A percentile compares a stretch with the other conserved stretches of the same genome.
phyloP scores from a whole-genome alignment of 2,888 invertebrate genomes.

The Geotrupes spiniger region DNA sequence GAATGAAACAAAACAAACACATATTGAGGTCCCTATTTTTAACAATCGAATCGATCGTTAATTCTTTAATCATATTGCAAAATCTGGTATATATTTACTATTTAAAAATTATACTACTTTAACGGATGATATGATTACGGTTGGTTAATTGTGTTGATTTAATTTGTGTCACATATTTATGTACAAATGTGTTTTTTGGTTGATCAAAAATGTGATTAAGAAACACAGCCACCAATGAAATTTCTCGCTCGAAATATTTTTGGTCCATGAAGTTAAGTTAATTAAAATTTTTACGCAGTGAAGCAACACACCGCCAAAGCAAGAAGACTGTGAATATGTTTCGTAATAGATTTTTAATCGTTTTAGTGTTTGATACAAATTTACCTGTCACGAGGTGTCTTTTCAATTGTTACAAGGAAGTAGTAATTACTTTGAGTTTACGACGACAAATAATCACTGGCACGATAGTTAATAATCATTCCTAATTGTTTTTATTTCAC shows the following conservation, averaged over 20 bases:
- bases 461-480: slow-evolving; percentile 1
- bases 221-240: neutral
- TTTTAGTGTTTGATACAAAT: too few relatives aligned
- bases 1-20: slow-evolving; percentile 2
- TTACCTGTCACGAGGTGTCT: too few relatives aligned
- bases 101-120: slow-evolving; percentile 7
- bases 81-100: slow-evolving; percentile 1
- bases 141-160: slow-evolving; percentile 8
- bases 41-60: slow-evolving; percentile 7
- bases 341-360: too few relatives aligned
- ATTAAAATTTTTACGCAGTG: too few relatives aligned
- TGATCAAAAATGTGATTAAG: too few relatives aligned
- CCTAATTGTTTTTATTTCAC: slow-evolving; percentile 7
- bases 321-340: too few relatives aligned
- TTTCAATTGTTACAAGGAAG: too few relatives aligned
- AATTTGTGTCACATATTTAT: slow-evolving; percentile 2
- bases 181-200: neutral
- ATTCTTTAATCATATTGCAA: slow-evolving; percentile 2
- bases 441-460: neutral
- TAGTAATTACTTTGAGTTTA: neutral
- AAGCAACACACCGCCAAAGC: too few relatives aligned
- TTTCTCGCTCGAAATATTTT: neutral
- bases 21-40: slow-evolving; percentile 21
- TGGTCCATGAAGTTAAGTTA: too few relatives aligned
- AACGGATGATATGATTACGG: too few relatives aligned